Conservation (phyloP, 2,113 vertebrate species). For the Halichoerus grypus region DNA sequence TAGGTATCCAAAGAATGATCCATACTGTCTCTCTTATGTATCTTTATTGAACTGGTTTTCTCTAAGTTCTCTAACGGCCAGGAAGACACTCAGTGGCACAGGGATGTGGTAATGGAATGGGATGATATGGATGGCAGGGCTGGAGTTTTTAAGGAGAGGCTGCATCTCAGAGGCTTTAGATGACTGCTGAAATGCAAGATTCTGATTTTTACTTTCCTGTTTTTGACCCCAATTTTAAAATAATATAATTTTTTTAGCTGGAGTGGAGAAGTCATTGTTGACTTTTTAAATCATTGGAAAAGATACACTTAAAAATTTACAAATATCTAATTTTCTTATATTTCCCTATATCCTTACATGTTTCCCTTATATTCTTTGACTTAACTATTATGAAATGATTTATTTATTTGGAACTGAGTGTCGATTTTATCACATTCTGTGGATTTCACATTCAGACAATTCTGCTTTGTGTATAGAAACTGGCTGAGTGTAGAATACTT, state of each 20-base stretch:
- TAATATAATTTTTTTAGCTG: not conserved
- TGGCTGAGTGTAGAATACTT: not conserved
- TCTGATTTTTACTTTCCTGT: not conserved
- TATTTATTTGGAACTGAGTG: not conserved
- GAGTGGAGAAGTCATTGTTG: not conserved
- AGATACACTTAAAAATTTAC: not conserved
- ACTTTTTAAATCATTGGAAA: not conserved
- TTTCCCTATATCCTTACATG: not conserved
- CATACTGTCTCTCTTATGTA: not conserved
- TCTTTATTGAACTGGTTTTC: not conserved
- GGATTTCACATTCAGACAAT: not conserved
- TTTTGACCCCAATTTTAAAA: not conserved
- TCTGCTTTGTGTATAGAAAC: not conserved
- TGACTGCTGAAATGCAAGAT: not conserved
- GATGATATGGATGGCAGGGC: not conserved
- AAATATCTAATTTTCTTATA: not conserved
- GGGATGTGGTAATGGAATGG: not conserved
- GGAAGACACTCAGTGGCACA: not conserved
- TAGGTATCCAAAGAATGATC: not conserved
- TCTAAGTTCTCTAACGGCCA: not conserved
- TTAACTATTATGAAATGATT: not conserved
- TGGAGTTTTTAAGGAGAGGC: not conserved
- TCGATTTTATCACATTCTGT: not conserved
- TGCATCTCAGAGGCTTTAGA: not conserved
- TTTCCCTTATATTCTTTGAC: not conserved